Base-by-base conservation (phyloP, 2,888 invertebrate species). In the Aleiodes alternator region DNA sequence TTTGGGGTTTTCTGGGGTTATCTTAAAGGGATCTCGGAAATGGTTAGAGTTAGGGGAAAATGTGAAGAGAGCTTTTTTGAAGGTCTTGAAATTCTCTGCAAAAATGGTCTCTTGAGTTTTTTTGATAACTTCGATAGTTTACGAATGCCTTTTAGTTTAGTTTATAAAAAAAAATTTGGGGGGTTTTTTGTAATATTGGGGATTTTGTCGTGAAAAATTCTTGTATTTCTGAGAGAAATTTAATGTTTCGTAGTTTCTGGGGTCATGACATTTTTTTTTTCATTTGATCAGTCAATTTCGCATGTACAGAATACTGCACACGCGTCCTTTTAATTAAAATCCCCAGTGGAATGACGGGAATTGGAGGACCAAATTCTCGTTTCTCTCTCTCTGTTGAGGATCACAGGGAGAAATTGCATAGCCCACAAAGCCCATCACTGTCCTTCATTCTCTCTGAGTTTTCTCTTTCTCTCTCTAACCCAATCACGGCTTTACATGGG, bases 311-410 rank as follows among this genome's bases (percentile, higher is more conserved):
- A 23, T 8, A 16, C 64, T 51, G 43, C 51, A 72, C 53, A 59
- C 55, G 55, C 66, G 48, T 53, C 69, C 70, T 79, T 77, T 80
- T 80, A 79, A 80, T 80, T 80, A 78, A 79, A 78, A 76, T 72
- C 43, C 53, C 61, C 34, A 69, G 3, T 23, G 66, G 69, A 77
- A 77, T 51, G 61, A 57, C 74, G 79, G 83, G 81, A 87, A 85
- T 86, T 82, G 83, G 84, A 82, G 83, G 83, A 84, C 81, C 79
- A 81, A 82, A 78, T 81, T 80, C 80, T 79, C 81, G 80, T 84
- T 80, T 82, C 71, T 76, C 23, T 23, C 23, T 23, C 23, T 23
- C 23, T 23, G 1, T 23, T 80, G 79, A 76, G 82, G 80, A 85
- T 84, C 80, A 82, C 43, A 76, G 81, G 81, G 80, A 83, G 80